Conservation (phyloP, 2,797 vertebrate genomes). For the Oreochromis mossambicus region DNA sequence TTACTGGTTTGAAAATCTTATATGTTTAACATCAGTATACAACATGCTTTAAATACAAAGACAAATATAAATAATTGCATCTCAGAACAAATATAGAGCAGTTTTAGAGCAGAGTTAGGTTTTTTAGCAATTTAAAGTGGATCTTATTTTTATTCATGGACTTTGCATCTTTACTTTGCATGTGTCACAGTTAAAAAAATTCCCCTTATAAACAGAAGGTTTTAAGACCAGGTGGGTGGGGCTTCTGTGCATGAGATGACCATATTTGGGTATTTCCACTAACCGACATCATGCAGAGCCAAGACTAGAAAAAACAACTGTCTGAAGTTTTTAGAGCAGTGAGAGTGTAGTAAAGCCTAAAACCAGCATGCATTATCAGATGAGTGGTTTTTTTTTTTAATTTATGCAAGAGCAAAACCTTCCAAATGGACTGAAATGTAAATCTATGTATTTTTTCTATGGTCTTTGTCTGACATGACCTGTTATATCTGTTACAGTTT, state of each 20-base stretch:
- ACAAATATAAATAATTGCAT: neutral
- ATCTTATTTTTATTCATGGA: neutral
- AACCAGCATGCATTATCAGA: neutral
- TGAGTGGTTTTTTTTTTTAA: neutral
- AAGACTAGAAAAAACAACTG: neutral
- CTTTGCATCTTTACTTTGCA: neutral
- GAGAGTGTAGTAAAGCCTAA: neutral
- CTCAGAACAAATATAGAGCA: neutral
- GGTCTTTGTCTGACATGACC: neutral
- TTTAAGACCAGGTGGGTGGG: neutral
- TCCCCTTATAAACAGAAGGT: neutral
- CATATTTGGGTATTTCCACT: neutral
- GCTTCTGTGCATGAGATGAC: neutral
- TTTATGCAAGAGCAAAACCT: neutral
- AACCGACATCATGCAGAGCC: neutral
- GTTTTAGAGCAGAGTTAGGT: neutral
- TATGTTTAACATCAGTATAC: neutral
- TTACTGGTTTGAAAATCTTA: neutral
- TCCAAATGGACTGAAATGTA: neutral
- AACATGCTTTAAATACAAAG: neutral
- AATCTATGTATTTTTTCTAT: neutral
- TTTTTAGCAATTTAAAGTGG: neutral
- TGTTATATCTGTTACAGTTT: neutral
- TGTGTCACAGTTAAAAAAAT: neutral
- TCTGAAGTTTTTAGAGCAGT: neutral